These are phyloP conservation scores for Stegana nigrithorax DNA, from an alignment of 2,888 invertebrate genomes.

Conservation along the genomic window DNA sequence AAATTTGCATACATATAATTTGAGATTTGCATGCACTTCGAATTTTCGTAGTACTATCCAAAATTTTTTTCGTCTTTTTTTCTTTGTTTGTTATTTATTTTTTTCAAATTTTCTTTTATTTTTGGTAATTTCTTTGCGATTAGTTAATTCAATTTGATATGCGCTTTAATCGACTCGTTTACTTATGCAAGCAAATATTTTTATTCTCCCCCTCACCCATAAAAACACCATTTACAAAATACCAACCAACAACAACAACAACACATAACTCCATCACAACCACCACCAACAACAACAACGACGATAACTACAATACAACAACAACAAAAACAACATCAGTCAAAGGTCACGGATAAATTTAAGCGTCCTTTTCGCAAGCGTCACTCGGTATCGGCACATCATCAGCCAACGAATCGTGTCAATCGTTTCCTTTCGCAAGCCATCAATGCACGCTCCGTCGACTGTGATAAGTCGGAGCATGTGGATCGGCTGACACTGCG, in stretches of 20 bases:
- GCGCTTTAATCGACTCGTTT: neutral
- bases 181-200: neutral
- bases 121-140: no score
- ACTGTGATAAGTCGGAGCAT: conserved; percentile 89
- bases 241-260: neutral
- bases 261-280: neutral
- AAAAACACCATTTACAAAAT: neutral
- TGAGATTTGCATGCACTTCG: no score
- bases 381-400: conserved; percentile 82
- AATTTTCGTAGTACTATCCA: no score
- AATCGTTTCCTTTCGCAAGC: conserved; percentile 93
- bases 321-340: conserved; percentile 69
- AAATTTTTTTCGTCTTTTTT: neutral
- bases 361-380: conserved; percentile 90
- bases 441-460: conserved; percentile 89
- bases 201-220: neutral
- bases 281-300: neutral
- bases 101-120: no score
- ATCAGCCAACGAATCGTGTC: conserved; percentile 90
- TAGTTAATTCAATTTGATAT: no score
- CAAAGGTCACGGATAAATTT: conserved; percentile 88
- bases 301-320: neutral
- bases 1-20: no score
- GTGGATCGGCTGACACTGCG: conserved; percentile 87
- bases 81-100: conserved; percentile 13